Evolutionary conservation across 2,888 invertebrate species (phyloP).

Genomic region (Cephus pygmeus): DNA sequence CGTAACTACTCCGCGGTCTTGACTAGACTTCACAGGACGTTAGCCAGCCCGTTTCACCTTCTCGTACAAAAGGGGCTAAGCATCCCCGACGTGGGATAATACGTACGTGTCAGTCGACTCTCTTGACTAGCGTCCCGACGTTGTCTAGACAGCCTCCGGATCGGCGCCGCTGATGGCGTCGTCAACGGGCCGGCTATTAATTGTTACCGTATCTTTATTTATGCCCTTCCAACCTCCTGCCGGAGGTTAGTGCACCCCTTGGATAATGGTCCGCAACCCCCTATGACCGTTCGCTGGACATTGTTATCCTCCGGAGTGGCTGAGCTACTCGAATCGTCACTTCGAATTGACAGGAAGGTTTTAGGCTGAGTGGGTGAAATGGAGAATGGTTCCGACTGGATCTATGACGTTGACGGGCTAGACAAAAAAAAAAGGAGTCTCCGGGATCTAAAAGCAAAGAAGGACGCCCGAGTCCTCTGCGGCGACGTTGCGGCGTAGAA

Average conservation of each 20-base stretch:
- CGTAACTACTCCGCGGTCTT: background rate
- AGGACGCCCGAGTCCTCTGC: slow-evolving; percentile 7
- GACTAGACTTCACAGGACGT: background rate
- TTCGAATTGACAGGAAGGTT: background rate
- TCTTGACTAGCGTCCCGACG: slow-evolving; percentile 21
- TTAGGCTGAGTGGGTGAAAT: background rate
- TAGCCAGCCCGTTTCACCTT: background rate
- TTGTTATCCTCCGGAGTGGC: background rate
- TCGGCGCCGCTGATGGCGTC: slow-evolving; percentile 18
- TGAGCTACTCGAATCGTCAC: background rate
- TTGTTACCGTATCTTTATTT: slow-evolving; percentile 21
- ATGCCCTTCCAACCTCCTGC: slow-evolving; percentile 23
- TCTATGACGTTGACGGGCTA: background rate
- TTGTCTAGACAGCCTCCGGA: slow-evolving; percentile 24
- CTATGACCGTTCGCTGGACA: background rate
- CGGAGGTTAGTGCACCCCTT: slow-evolving; percentile 6
- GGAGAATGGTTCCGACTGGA: background rate
- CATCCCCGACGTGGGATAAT: background rate
- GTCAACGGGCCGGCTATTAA: slow-evolving; percentile 18
- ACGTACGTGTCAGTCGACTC: slow-evolving; percentile 17
- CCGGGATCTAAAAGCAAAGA: background rate
- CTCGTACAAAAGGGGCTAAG: background rate
- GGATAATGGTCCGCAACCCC: slow-evolving; percentile 1
- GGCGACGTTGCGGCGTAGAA: slow-evolving; percentile 24
- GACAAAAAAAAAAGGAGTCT: background rate